Base-by-base conservation (phyloP, 2,797 vertebrate genomes). In the Meriones psammophilus region DNA sequence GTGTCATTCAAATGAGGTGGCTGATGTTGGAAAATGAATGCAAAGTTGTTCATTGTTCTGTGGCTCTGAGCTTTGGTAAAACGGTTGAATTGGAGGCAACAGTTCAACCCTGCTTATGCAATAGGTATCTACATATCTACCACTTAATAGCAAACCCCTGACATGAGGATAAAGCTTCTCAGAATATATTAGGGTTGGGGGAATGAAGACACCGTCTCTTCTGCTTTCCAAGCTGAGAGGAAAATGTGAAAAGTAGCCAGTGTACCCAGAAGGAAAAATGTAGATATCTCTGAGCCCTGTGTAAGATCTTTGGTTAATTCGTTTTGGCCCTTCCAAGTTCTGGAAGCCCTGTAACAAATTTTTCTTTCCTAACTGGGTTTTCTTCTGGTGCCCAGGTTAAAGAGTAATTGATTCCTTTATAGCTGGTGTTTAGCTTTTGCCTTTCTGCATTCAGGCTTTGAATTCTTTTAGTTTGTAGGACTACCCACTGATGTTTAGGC, bases 401-500 rank as follows among this genome's bases (percentile, higher is more conserved):
- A 97, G 92, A 96, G 88, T 96, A 97, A 95, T 88, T 58, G 76
- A 39, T 97, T 98, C 96, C 90, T 96, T 95, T 91, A 95, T 97
- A 97, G 96, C 6, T 77, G 3, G 0, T 95, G 90, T 97, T 93
- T 33, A 3, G 92, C 12, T 50, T 97, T 96, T 97, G 68, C 96
- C 68, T 92, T 36, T 94, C 96, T 76, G 56, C 76, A 90, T 64
- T 96, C 56, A 76, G 96, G 95, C 94, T 97, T 95, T 96, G 78
- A 95, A 92, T 96, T 8, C 66, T 86, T 95, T 1, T 8, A 84
- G 62, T 98, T 97, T 96, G 33, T 96, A 94, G 94, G 42, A 84
- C 94, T 89, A 81, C 92, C 96, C 89, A 77, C 94, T 98, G 97
- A 97, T 96, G 93, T 93, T 95, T 97, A 97, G 91, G 97, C 96